Percentiles rank a stretch among this genome's conserved stretches.
Conservation (phyloP, 2,797 vertebrate genomes). For the Gobionotothen gibberifrons region DNA sequence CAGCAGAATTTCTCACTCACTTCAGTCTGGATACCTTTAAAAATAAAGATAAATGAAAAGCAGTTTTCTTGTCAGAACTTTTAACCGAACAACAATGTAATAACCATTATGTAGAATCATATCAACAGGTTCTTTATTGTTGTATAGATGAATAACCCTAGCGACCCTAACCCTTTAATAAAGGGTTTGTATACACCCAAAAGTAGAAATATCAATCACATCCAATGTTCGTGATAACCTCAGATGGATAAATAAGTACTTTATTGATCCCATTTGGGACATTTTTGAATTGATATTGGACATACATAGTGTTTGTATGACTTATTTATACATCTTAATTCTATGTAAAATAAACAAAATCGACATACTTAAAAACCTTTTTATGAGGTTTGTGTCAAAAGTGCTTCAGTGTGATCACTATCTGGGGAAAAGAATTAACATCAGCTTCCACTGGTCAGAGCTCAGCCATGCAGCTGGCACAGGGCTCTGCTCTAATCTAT, state of each 20-base stretch:
- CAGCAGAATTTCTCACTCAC: slow-evolving; percentile 86
- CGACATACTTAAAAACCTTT: background rate
- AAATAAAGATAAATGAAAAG: slow-evolving; percentile 34
- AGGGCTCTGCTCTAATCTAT: slow-evolving; percentile 58
- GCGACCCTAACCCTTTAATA: no score
- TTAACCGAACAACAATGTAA: no score
- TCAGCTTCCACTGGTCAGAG: slow-evolving; percentile 33
- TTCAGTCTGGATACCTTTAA: slow-evolving; percentile 87
- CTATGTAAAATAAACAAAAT: background rate
- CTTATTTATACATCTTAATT: no score
- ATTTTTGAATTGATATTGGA: no score
- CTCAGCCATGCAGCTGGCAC: slow-evolving; percentile 41
- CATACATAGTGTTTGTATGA: background rate
- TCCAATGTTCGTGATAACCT: background rate
- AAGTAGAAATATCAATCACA: background rate
- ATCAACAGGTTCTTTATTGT: background rate
- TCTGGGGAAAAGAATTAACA: slow-evolving; percentile 31
- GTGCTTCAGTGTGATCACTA: slow-evolving; percentile 27
- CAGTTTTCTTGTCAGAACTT: no score
- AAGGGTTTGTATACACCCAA: no score
- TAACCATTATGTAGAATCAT: background rate
- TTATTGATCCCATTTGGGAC: no score
- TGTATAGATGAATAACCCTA: background rate
- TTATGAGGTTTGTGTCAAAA: slow-evolving; percentile 23
- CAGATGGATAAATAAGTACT: no score